phyloP scores from a whole-genome alignment of 1,140 invertebrate species.

The Episyrphus balteatus region DNA sequence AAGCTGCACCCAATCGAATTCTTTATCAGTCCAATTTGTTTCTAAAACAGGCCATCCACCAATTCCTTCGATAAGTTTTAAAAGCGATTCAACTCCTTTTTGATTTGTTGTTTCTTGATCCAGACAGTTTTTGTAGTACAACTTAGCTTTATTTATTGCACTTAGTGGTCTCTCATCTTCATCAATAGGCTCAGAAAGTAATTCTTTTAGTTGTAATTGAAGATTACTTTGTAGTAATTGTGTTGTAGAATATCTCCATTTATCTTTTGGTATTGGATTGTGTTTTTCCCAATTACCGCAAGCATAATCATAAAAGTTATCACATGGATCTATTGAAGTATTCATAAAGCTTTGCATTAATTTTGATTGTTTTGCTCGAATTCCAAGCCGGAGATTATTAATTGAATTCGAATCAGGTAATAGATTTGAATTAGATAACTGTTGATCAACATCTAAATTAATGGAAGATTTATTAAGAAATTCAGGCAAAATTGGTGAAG shows the following conservation, averaged over 20 bases:
- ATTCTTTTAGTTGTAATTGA: slow-evolving; percentile 13
- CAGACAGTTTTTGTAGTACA: slow-evolving; percentile 16
- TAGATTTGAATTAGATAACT: too few species aligned
- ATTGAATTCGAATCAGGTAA: too few species aligned
- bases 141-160: slow-evolving; percentile 12
- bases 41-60: slow-evolving; percentile 16
- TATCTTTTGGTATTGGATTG: slow-evolving; percentile 21
- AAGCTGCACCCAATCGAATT: slow-evolving; percentile 15
- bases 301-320: slow-evolving; percentile 49
- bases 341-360: slow-evolving; percentile 36
- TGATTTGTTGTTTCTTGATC: slow-evolving; percentile 2
- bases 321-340: slow-evolving; percentile 43
- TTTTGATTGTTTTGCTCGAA: too few species aligned
- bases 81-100: slow-evolving; percentile 6
- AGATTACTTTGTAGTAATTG: not conserved
- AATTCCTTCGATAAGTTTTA: slow-evolving; percentile 13
- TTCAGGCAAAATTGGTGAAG: too few species aligned
- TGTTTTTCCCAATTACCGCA: slow-evolving; percentile 52
- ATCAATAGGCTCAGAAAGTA: slow-evolving; percentile 6
- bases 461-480: too few species aligned
- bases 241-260: slow-evolving; percentile 17
- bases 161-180: slow-evolving; percentile 3
- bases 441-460: too few species aligned
- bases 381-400: too few species aligned
- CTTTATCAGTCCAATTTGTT: slow-evolving; percentile 11